Base-by-base conservation (phyloP, 2,113 vertebrate species). In the Sylvilagus bachmani region DNA sequence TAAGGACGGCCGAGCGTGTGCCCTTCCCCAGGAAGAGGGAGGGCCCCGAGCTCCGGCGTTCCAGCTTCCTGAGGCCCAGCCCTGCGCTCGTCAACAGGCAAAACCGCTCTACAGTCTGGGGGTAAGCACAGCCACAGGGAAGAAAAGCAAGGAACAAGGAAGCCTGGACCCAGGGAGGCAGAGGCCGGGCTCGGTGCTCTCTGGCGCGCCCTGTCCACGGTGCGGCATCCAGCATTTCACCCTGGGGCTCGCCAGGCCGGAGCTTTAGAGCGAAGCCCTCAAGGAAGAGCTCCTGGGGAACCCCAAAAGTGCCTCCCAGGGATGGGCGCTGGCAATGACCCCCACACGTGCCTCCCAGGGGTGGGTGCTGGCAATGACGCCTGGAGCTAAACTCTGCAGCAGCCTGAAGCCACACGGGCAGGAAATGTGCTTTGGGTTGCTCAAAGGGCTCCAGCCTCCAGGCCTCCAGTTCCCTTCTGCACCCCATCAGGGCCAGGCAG, bases 81-180 rank as follows among this genome's bases (percentile, higher is more conserved):
- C 36, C 1, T 10, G 27, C n/a, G 36, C 67, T 87, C 83, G 62
- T 75, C 6, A 86, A 96, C 93, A 36, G 69, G 29, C 22, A 96
- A 53, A 87, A 86, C n/a, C 31, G 61, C 5, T 31, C 73, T 55
- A 73, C 86, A 74, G 55, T 14, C 22, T 19, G 4, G 64, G 10
- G 85, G 29, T 51, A 62, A 53, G 29, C 51, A 6, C 11, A 64
- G 33, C 22, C 9, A 2, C 83, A 80, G 61, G 31, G 38, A 71
- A 64, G 58, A 36, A 89, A 85, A 74, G 73, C 21, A 89, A 74
- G 64, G 27, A 58, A 64, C 31, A 75, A 67, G 49, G 85, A 44
- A 29, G 58, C 1, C 3, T 2, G 24, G 51, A 75, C 25, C 16
- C 38, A 25, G 64, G 84, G 69, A 51, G 33, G 55, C 4, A 21